A percentile compares a stretch with the other conserved stretches of the same genome.
Conservation (phyloP, 2,888 invertebrate genomes). For the Rhamnusium bicolor region DNA sequence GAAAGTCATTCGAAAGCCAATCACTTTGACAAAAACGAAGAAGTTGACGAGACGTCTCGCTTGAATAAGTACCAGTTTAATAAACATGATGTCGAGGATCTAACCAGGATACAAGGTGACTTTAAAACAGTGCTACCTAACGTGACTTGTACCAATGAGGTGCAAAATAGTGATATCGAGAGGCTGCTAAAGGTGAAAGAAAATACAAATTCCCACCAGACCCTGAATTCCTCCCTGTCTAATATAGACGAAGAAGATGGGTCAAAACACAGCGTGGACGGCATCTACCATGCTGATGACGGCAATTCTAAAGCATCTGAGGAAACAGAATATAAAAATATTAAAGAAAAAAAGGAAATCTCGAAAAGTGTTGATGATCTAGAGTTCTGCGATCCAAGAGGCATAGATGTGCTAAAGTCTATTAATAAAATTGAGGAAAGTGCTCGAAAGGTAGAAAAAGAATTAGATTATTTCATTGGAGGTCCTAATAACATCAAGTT, state of each 20-base stretch:
- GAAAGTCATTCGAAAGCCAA: background rate
- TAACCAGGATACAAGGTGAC: slow-evolving; percentile 47
- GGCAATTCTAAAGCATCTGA: slow-evolving; percentile 37
- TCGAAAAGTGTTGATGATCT: slow-evolving; percentile 45
- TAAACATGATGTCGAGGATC: slow-evolving; percentile 49
- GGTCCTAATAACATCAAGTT: slow-evolving; percentile 46
- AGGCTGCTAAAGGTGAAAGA: background rate
- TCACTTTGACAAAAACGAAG: background rate
- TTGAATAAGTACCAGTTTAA: slow-evolving; percentile 42
- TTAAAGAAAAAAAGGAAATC: background rate
- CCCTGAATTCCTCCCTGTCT: slow-evolving; percentile 34
- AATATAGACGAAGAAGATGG: slow-evolving; percentile 45
- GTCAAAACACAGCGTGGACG: slow-evolving; percentile 37
- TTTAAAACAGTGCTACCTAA: slow-evolving; percentile 36
- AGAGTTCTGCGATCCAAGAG: slow-evolving; percentile 47
- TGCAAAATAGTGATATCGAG: slow-evolving; percentile 20
- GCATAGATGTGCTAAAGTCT: slow-evolving; percentile 41
- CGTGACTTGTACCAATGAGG: slow-evolving; percentile 45
- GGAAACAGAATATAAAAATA: background rate
- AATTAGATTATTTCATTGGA: slow-evolving; percentile 46
- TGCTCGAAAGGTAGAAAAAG: slow-evolving; percentile 42
- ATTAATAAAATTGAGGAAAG: slow-evolving; percentile 47
- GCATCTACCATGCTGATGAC: slow-evolving; percentile 31
- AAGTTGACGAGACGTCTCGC: background rate
- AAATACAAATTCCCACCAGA: background rate